These are phyloP conservation scores for Coreius guichenoti DNA, from an alignment of 2,797 vertebrate genomes.

Conservation along the genomic window DNA sequence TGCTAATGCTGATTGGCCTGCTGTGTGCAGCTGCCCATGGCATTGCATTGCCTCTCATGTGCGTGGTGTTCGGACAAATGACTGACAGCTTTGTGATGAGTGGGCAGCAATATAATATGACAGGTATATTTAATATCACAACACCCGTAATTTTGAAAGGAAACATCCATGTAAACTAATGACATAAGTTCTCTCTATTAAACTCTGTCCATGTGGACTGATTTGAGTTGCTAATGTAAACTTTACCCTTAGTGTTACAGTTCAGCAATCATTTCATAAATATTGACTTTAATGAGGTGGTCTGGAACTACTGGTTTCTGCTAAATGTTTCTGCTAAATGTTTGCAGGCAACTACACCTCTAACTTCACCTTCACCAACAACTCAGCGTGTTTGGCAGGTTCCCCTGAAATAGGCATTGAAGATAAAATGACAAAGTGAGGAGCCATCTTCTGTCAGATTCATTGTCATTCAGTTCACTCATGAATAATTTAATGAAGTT, in stretches of 20 bases:
- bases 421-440: conserved; percentile 74
- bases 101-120: conserved; percentile 45
- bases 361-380: conserved; percentile 9
- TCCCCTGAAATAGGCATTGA: conserved; percentile 70
- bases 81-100: conserved; percentile 77
- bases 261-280: not conserved
- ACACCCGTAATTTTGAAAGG: not conserved
- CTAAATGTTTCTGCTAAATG: not conserved
- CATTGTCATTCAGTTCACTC: not conserved
- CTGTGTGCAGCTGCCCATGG: conserved; percentile 69
- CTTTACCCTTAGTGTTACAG: not conserved
- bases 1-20: conserved; percentile 76
- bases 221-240: not conserved
- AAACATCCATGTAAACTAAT: not conserved
- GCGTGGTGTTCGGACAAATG: conserved; percentile 78
- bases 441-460: conserved; percentile 1
- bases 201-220: not conserved
- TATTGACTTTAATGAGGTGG: not conserved
- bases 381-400: conserved; percentile 55
- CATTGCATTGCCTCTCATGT: conserved; percentile 70
- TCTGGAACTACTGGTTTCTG: conserved; percentile 12
- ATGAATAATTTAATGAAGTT: conserved; percentile 14
- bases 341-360: conserved; percentile 31
- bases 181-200: not conserved
- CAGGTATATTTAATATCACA: conserved; percentile 38